phyloP scores from a whole-genome alignment of 2,113 vertebrate genomes.

The Rhabdornis inornatus region DNA sequence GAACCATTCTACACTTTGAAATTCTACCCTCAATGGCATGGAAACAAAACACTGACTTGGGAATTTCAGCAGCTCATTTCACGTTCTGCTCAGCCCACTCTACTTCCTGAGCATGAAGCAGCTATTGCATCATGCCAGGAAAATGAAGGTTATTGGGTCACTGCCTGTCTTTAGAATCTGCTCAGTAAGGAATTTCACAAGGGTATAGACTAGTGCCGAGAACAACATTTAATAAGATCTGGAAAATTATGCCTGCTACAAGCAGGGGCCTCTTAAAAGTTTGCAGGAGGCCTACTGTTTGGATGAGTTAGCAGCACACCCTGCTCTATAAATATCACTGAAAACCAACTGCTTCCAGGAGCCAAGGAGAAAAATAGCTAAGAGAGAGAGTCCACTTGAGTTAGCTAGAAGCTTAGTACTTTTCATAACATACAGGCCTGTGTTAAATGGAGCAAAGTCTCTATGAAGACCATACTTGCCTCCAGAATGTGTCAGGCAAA shows the following conservation, averaged over 20 bases:
- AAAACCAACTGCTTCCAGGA: not conserved
- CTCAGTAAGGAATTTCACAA: slow-evolving; percentile 7
- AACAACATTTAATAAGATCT: slow-evolving; percentile 21
- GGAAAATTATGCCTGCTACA: not conserved
- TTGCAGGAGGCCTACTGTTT: not conserved
- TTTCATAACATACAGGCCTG: not conserved
- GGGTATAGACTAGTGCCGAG: not conserved
- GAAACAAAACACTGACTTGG: slow-evolving; percentile 32
- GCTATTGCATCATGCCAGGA: slow-evolving; percentile 41
- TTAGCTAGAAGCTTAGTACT: not conserved
- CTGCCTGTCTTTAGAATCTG: slow-evolving; percentile 6
- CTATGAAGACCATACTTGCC: not conserved
- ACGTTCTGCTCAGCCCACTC: not conserved
- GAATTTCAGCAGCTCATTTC: slow-evolving; percentile 41
- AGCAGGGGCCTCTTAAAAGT: not conserved
- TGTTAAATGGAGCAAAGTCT: not conserved
- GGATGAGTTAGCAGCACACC: not conserved
- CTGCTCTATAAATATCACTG: not conserved
- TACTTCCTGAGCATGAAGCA: not conserved
- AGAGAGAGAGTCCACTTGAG: not conserved
- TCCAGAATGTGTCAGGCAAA: not conserved
- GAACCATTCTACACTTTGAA: slow-evolving; percentile 1
- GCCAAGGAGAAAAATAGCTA: not conserved
- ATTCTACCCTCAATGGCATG: not conserved
- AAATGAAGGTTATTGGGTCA: slow-evolving; percentile 43